phyloP scores from a whole-genome alignment of 2,113 vertebrate species.

The Chaetodon auriga region DNA sequence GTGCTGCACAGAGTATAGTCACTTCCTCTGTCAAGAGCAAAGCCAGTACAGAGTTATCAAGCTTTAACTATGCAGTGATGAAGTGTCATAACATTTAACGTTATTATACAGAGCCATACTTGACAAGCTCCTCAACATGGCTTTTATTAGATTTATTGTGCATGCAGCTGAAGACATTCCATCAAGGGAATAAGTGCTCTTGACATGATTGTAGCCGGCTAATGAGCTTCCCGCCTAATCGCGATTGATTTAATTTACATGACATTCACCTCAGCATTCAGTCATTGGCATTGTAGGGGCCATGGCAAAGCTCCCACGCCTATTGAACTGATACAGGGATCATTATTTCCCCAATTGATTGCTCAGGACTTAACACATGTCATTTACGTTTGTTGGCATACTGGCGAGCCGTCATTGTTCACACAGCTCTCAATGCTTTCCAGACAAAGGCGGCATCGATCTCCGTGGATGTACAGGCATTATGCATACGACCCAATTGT shows the following conservation, averaged over 20 bases:
- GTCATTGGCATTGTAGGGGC: constrained; percentile 61
- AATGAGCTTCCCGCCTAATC: constrained; percentile 78
- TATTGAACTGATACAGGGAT: constrained; percentile 66
- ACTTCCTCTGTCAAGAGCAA: not conserved
- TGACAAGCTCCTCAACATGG: constrained; percentile 59
- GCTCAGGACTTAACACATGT: constrained; percentile 52
- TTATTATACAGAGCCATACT: constrained; percentile 63
- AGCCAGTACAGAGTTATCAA: constrained; percentile 21
- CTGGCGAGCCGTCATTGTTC: constrained; percentile 34
- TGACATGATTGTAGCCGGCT: constrained; percentile 71
- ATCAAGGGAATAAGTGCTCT: constrained; percentile 74
- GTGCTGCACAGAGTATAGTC: not conserved
- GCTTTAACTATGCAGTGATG: constrained; percentile 52
- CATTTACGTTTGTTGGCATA: constrained; percentile 55
- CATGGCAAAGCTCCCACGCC: constrained; percentile 22
- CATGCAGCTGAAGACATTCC: constrained; percentile 65
- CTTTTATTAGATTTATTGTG: constrained; percentile 69
- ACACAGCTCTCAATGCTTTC: constrained; percentile 31
- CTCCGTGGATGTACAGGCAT: constrained; percentile 44
- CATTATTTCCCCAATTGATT: constrained; percentile 76
- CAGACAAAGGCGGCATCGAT: constrained; percentile 74
- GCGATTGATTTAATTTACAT: constrained; percentile 81
- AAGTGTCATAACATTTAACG: constrained; percentile 65
- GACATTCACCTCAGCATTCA: constrained; percentile 80
- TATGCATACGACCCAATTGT: constrained; percentile 78